These are phyloP conservation scores for Drosophila eohydei DNA, from an alignment of 2,888 invertebrate genomes.

Conservation along the genomic window DNA sequence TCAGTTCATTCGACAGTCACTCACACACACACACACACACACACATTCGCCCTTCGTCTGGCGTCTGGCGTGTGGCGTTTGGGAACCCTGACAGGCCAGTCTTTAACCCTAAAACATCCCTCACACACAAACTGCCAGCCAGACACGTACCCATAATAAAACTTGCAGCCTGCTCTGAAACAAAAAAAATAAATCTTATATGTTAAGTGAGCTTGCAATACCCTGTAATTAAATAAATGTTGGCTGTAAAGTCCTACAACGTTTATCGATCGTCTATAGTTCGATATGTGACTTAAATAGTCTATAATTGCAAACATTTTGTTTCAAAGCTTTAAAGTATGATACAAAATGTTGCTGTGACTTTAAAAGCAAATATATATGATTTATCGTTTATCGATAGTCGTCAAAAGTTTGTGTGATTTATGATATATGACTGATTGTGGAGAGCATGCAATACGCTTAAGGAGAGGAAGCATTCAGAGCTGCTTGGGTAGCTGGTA, in stretches of 20 bases:
- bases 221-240: slow-evolving; percentile 1
- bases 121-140: slow-evolving; percentile 47
- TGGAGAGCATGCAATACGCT: background rate
- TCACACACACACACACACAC: slow-evolving; percentile 13
- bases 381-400: background rate
- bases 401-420: too few relatives aligned
- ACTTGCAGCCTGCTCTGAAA: slow-evolving; percentile 34
- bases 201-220: slow-evolving; percentile 10
- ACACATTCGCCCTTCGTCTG: slow-evolving; percentile 8
- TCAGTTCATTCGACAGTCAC: slow-evolving; percentile 74
- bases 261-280: background rate
- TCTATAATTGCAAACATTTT: background rate
- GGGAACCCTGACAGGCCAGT: slow-evolving; percentile 38
- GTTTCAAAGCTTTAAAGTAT: background rate
- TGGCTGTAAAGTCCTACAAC: background rate
- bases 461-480: background rate
- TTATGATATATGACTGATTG: background rate
- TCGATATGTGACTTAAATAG: background rate
- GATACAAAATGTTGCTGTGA: background rate
- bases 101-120: slow-evolving; percentile 60
- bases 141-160: slow-evolving; percentile 69
- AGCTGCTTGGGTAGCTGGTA: background rate
- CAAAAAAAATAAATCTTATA: background rate
- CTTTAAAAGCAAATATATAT: background rate
- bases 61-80: slow-evolving; percentile 11